Base-by-base conservation (phyloP, 2,888 invertebrate genomes). In the Glyphotaelius pellucidus region DNA sequence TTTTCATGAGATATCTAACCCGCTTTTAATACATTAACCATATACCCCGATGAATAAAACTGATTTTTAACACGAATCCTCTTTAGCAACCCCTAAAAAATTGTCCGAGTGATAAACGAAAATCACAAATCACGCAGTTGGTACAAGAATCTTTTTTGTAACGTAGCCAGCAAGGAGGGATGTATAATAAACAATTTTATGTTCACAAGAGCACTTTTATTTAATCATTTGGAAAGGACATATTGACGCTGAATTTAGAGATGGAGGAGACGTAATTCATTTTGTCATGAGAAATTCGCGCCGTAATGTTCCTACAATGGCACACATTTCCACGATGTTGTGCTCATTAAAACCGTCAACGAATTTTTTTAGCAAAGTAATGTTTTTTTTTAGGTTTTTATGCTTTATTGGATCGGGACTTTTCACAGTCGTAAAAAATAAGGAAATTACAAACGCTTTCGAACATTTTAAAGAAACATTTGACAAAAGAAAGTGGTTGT, bases 141-240 rank as follows among this genome's bases (percentile, higher is more conserved):
- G 35, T 52, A 52, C 7, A 67, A 67, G n/a, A 9, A 67, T 67
- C 67, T 67, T n/a, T n/a, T 67, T 25, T n/a, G n/a, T 67, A 25
- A 67, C 25, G 25, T 9, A n/a, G 67, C 67, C 9, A 67, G 67
- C 2, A 12, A 25, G 31, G 7, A 19, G 32, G 25, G 25, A 83
- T 35, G 35, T 42, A 86, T 25, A 67, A 67, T 86, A 86, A 86
- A n/a, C 47, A 42, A 30, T 86, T 42, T 42, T 47, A 86, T 42
- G 25, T 86, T 86, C 47, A 47, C 42, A 86, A 86, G 42, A 42
- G 86, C 42, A 14, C 42, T 47, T 38, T 86, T 83, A 83, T 83
- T 25, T 83, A 35, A 83, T 83, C 83, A 38, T 83, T 83, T 83
- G 83, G 35, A 32, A 19, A 32, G 35, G 83, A 83, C 83, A 83